Percentiles rank a stretch among this genome's conserved stretches.
Conservation (phyloP, 2,797 vertebrate genomes). For the Tolypeutes matacus region DNA sequence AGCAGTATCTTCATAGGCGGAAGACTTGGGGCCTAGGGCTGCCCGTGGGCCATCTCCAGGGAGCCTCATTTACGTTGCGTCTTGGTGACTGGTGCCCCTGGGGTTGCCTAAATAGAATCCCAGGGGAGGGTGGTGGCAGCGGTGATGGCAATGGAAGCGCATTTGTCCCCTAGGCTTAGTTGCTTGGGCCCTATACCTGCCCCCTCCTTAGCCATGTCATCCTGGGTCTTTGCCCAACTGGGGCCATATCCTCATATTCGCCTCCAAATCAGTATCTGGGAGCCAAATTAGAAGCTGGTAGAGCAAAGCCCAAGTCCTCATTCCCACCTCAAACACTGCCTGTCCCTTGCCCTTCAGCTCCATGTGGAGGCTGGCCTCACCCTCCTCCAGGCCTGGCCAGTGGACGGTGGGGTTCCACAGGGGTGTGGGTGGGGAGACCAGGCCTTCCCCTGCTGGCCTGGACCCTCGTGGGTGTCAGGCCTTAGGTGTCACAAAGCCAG, state of each 20-base stretch:
- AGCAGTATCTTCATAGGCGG: background rate
- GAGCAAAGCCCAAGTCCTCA: background rate
- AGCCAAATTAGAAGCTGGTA: background rate
- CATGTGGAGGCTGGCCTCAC: background rate
- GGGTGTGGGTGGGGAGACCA: background rate
- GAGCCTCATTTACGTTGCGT: background rate
- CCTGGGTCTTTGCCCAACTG: background rate
- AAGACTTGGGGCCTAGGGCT: background rate
- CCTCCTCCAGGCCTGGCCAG: background rate
- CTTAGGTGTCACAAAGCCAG: background rate
- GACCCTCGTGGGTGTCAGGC: background rate
- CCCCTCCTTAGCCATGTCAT: background rate
- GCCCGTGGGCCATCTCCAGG: background rate
- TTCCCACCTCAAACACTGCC: background rate
- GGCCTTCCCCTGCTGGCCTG: background rate
- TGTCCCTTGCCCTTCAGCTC: background rate
- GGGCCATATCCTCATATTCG: background rate
- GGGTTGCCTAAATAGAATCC: background rate
- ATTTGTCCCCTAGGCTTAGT: background rate
- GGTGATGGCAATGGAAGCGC: background rate
- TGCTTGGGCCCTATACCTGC: background rate
- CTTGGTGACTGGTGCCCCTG: background rate
- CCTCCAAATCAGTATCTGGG: background rate
- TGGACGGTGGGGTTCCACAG: background rate
- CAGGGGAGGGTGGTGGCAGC: background rate